Percentiles rank a stretch among this genome's conserved stretches.
Conservation (phyloP, 2,888 invertebrate genomes). For the Notodonta dromedarius region DNA sequence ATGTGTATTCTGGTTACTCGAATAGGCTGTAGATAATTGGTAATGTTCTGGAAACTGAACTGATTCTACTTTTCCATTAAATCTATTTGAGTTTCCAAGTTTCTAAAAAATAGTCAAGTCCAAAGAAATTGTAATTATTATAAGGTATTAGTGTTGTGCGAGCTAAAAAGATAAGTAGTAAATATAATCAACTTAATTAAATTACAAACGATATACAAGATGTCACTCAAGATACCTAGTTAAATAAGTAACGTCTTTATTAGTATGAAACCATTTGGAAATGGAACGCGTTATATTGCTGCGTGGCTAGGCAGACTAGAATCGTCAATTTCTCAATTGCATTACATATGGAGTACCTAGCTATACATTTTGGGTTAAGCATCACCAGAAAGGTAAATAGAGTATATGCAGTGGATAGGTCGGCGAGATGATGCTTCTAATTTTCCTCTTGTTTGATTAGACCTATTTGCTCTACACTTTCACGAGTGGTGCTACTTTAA, state of each 20-base stretch:
- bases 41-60: constrained; percentile 52
- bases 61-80: constrained; percentile 51
- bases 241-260: too few relatives aligned
- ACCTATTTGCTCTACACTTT: constrained; percentile 78
- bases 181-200: too few relatives aligned
- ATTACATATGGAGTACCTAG: constrained; percentile 13
- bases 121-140: too few relatives aligned
- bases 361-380: constrained; percentile 30
- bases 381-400: constrained; percentile 30
- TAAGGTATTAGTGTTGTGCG: too few relatives aligned
- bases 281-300: neutral
- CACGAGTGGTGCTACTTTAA: constrained; percentile 77
- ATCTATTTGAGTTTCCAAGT: too few relatives aligned
- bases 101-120: too few relatives aligned
- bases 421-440: constrained; percentile 59
- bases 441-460: constrained; percentile 71
- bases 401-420: constrained; percentile 48
- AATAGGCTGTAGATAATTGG: constrained; percentile 61
- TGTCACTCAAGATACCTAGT: too few relatives aligned
- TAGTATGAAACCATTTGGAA: too few relatives aligned
- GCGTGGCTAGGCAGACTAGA: neutral
- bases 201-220: too few relatives aligned
- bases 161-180: too few relatives aligned
- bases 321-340: constrained; percentile 1
- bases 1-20: constrained; percentile 50